Conservation (phyloP, 1,140 invertebrate species). For the Pseudomyrmex concolor region DNA sequence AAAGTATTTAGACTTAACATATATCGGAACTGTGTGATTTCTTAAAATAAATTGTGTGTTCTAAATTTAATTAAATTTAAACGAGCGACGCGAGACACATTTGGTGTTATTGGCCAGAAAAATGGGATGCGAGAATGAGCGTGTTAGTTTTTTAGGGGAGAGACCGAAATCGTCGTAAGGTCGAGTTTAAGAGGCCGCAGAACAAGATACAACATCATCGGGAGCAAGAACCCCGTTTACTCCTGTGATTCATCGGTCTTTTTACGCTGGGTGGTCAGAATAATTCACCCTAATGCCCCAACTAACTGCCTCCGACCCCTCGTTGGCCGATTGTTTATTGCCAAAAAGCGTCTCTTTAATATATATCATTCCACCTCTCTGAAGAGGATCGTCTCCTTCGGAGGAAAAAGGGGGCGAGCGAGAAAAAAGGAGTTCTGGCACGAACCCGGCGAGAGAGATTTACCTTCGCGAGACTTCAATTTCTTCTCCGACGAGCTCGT, state of each 20-base stretch:
- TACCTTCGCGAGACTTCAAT: constrained; percentile 54
- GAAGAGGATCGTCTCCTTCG: constrained; percentile 42
- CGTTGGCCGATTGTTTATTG: constrained; percentile 80
- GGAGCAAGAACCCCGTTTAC: constrained; percentile 76
- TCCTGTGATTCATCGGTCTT: constrained; percentile 82
- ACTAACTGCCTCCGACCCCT: constrained; percentile 81
- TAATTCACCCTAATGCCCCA: constrained; percentile 84
- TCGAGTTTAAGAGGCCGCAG: constrained; percentile 70
- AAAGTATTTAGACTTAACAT: neutral
- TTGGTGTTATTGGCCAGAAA: neutral
- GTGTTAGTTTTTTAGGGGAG: constrained; percentile 38
- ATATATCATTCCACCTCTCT: constrained; percentile 74
- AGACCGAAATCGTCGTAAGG: constrained; percentile 34
- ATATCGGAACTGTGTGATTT: no score
- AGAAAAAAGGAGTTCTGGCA: constrained; percentile 57
- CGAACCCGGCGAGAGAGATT: constrained; percentile 27
- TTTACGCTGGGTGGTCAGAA: constrained; percentile 82
- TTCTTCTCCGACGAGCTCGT: constrained; percentile 32
- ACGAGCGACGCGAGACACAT: neutral
- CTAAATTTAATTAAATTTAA: no score
- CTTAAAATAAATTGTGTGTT: no score
- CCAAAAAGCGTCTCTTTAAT: constrained; percentile 77
- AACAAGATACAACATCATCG: constrained; percentile 76
- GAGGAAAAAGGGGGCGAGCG: constrained; percentile 55
- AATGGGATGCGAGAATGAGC: neutral